Conservation (phyloP, 2,113 vertebrate genomes). For the Pardalotus punctatus region DNA sequence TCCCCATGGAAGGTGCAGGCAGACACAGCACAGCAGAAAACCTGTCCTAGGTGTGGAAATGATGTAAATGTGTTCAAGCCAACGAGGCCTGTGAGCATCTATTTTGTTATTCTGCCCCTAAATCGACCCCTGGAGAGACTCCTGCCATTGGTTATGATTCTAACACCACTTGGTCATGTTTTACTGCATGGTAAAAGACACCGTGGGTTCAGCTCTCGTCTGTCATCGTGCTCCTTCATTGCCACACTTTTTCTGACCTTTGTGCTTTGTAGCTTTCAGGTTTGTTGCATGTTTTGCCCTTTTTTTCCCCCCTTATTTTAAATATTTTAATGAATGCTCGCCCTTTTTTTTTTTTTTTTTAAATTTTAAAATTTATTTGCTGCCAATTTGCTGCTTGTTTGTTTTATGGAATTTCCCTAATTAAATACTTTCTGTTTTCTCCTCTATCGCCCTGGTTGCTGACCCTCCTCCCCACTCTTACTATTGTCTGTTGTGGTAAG, state of each 20-base stretch:
- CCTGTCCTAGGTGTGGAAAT: not conserved
- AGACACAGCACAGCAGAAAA: not conserved
- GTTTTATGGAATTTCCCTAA: constrained; percentile 89
- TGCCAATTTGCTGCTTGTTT: constrained; percentile 83
- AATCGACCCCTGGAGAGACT: constrained; percentile 93
- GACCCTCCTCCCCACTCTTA: constrained; percentile 97
- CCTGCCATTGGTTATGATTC: constrained; percentile 75
- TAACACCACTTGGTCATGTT: constrained; percentile 79
- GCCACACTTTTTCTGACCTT: constrained; percentile 65
- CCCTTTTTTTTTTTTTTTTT: constrained; percentile 40
- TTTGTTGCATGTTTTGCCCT: constrained; percentile 75
- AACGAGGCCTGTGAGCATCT: constrained; percentile 72
- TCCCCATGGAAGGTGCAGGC: not conserved
- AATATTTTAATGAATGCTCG: constrained; percentile 74
- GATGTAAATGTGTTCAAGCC: not conserved
- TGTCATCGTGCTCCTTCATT: constrained; percentile 57
- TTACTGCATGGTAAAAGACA: constrained; percentile 86
- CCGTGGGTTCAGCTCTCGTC: constrained; percentile 68
- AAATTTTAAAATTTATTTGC: constrained; percentile 72
- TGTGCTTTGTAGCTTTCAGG: constrained; percentile 70
- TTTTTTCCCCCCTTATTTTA: constrained; percentile 9
- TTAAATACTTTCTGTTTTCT: constrained; percentile 99
- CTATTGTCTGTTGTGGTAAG: constrained; percentile 99
- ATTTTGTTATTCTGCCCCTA: constrained; percentile 70
- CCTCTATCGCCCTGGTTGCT: constrained; percentile 95